Evolutionary conservation across 2,888 invertebrate species (phyloP).

Genomic region (Chirona hameri): DNA sequence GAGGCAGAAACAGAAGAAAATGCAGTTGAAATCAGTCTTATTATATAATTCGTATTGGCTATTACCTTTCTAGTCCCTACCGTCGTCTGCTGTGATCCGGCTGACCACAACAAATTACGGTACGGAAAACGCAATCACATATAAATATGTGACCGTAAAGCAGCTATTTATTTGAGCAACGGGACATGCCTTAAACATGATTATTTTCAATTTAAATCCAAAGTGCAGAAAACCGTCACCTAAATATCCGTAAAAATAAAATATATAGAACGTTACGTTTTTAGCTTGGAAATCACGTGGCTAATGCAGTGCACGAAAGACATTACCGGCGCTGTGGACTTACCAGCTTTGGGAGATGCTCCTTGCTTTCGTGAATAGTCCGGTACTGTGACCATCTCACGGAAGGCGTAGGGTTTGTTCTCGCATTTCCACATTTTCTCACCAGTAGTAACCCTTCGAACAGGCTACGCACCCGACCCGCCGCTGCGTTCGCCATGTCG

Average conservation of each 20-base stretch:
- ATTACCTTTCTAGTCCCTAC: too few relatives aligned
- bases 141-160: too few relatives aligned
- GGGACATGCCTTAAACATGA: not conserved
- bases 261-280: not conserved
- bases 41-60: too few relatives aligned
- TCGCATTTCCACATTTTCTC: constrained; percentile 26
- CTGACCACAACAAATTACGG: too few relatives aligned
- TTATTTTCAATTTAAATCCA: not conserved
- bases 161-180: not conserved
- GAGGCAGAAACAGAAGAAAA: too few relatives aligned
- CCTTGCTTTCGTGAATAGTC: constrained; percentile 14
- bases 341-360: constrained; percentile 13
- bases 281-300: not conserved
- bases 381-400: constrained; percentile 24
- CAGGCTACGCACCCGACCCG: constrained; percentile 25
- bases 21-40: too few relatives aligned
- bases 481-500: constrained; percentile 23
- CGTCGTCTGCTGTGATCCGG: too few relatives aligned
- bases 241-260: not conserved
- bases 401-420: constrained; percentile 6
- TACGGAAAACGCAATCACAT: too few relatives aligned
- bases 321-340: not conserved
- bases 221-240: not conserved
- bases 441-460: constrained; percentile 22
- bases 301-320: not conserved